Conservation (phyloP, 2,888 invertebrate species). For the Urechis unicinctus region DNA sequence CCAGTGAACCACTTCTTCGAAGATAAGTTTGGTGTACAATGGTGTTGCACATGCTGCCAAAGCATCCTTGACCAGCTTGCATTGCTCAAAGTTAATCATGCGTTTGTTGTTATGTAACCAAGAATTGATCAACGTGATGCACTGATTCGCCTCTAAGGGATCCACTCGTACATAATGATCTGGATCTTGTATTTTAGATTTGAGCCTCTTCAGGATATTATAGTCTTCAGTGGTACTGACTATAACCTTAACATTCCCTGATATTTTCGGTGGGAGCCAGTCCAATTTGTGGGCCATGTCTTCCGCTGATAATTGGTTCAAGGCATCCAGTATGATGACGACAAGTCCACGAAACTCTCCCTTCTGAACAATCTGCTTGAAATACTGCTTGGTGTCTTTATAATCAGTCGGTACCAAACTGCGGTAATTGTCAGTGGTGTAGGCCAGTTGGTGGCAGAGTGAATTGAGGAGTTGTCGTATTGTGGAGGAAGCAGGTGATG, state of each 20-base stretch:
- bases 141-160: conserved; percentile 56
- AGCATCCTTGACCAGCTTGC: conserved; percentile 11
- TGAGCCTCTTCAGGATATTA: conserved; percentile 51
- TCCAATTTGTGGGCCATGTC: conserved; percentile 13
- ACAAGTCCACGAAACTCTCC: conserved; percentile 18
- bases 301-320: conserved; percentile 12
- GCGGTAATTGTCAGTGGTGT: conserved; percentile 9
- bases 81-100: conserved; percentile 10
- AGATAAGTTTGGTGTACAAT: conserved; percentile 15
- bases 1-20: conserved; percentile 15
- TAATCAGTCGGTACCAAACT: conserved; percentile 11
- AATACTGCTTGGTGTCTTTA: conserved; percentile 12
- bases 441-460: conserved; percentile 17
- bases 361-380: conserved; percentile 8
- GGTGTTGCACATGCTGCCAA: conserved; percentile 10
- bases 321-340: conserved; percentile 15
- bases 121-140: conserved; percentile 5
- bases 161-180: conserved; percentile 86
- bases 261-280: conserved; percentile 16
- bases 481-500: conserved; percentile 8
- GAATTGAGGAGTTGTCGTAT: conserved; percentile 10
- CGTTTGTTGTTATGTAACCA: conserved; percentile 3
- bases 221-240: conserved; percentile 8
- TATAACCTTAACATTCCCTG: conserved; percentile 17
- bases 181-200: conserved; percentile 64